Base-by-base conservation (phyloP, 2,797 vertebrate genomes). In the Malurus leucopterus region DNA sequence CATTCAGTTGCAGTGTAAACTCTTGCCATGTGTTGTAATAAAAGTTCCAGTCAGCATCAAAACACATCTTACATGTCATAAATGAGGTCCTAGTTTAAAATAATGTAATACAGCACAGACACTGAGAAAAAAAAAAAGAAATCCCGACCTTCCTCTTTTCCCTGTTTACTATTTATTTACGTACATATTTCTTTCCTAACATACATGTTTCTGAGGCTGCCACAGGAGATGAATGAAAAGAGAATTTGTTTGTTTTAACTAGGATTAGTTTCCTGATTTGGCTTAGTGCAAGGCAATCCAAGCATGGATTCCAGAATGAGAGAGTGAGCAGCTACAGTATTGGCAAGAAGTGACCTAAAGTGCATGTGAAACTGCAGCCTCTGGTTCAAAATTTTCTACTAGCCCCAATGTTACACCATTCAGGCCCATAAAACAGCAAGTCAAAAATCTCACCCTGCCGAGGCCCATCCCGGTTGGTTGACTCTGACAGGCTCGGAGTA, bases 401-500 rank as follows among this genome's bases (percentile, higher is more conserved):
- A 74, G 57, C 22, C 57, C 34, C 54, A 46, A 50, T 21, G 34
- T 49, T 30, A 78, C 38, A 55, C 16, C n/a, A 17, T 62, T 61
- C 55, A 78, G 18, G 27, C 15, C 70, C 64, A 54, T 29, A 54
- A 62, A 64, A 74, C 0, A 80, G 23, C 34, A 77, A 84, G 50
- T 49, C 44, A 61, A 69, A 86, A 61, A 47, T 26, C 96, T 94
- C 91, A 99, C 99, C 99, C 96, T 98, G 76, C 15, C 98, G 98
- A 17, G 98, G 92, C 65, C 98, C 98, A 17, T 99, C 98, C 93
- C 98, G 96, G 95, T 98, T 98, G 72, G 98, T 96, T 59, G 98
- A 98, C 92, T 99, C 99, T 18, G 97, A 98, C 84, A 99, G 97
- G 36, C 98, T 98, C 0, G 99, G 98, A 95, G 99, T 99, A 96